Evolutionary conservation across 2,797 vertebrate genomes (phyloP).

Genomic region (Xenentodon cancila): DNA sequence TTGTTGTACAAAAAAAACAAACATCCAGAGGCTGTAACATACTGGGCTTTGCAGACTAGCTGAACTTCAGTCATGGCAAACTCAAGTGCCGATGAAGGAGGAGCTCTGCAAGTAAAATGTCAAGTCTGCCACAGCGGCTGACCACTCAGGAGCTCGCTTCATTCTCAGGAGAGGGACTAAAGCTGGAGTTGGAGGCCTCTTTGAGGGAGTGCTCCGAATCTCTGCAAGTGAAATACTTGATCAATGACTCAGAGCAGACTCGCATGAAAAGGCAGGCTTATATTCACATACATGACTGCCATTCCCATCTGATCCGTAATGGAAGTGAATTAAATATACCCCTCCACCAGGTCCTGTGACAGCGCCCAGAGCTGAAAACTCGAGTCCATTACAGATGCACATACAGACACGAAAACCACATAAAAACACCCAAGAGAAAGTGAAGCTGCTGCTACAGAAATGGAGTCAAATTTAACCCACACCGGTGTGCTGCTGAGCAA

Average conservation of each 20-base stretch:
- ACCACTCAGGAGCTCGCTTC: conserved; percentile 64
- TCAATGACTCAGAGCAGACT: conserved; percentile 82
- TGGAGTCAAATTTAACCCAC: conserved; percentile 77
- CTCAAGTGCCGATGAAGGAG: conserved; percentile 55
- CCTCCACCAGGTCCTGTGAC: conserved; percentile 42
- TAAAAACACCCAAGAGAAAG: neutral
- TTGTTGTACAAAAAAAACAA: no score
- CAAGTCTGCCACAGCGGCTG: conserved; percentile 50
- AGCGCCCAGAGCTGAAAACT: conserved; percentile 10
- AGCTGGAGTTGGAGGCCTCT: conserved; percentile 58
- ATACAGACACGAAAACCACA: neutral
- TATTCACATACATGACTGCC: conserved; percentile 13
- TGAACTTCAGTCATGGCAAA: conserved; percentile 55
- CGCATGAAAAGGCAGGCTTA: conserved; percentile 35
- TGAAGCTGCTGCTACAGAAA: conserved; percentile 52
- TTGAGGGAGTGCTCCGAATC: conserved; percentile 72
- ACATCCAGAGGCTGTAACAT: no score
- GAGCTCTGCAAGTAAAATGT: conserved; percentile 43
- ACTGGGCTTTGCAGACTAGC: no score
- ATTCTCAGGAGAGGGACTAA: conserved; percentile 57
- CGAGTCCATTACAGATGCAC: neutral
- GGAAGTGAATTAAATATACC: conserved; percentile 54
- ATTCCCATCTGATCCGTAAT: conserved; percentile 48
- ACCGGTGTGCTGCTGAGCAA: conserved; percentile 70
- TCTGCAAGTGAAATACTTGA: conserved; percentile 83